Evolutionary conservation across 2,113 vertebrate species (phyloP).

Genomic region (Taurulus bubalis): DNA sequence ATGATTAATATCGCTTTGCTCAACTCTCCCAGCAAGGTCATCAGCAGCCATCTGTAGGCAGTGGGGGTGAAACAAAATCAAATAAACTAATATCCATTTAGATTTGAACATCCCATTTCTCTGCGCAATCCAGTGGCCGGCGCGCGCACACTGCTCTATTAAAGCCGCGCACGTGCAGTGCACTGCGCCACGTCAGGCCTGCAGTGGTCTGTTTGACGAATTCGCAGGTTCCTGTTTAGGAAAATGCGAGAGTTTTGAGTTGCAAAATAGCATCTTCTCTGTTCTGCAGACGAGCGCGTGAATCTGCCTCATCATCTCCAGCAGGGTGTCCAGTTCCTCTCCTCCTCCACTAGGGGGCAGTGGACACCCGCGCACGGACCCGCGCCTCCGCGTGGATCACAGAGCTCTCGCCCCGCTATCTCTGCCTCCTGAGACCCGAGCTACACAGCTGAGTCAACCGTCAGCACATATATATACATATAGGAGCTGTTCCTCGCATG

Average conservation of each 20-base stretch:
- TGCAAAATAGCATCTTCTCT: constrained; percentile 36
- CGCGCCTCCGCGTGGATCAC: constrained; percentile 18
- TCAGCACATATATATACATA: constrained; percentile 35
- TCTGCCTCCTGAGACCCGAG: constrained; percentile 40
- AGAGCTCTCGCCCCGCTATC: constrained; percentile 45
- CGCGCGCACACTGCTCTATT: constrained; percentile 10
- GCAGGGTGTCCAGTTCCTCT: constrained; percentile 32
- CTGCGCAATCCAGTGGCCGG: constrained; percentile 32
- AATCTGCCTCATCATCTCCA: constrained; percentile 41
- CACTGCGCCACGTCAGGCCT: neutral
- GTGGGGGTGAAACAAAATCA: constrained; percentile 7
- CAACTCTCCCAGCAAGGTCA: constrained; percentile 66
- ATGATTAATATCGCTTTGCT: constrained; percentile 66
- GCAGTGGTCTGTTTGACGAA: constrained; percentile 18
- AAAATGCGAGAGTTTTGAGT: neutral
- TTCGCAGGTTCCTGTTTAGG: constrained; percentile 5
- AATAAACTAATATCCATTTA: constrained; percentile 49
- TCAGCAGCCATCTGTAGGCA: constrained; percentile 67
- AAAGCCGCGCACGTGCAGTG: neutral
- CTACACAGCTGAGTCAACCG: constrained; percentile 49
- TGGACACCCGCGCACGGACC: constrained; percentile 52
- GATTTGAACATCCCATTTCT: constrained; percentile 43
- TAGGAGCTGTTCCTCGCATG: constrained; percentile 21
- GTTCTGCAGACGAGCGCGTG: constrained; percentile 21
- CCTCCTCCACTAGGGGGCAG: constrained; percentile 73